Conservation (phyloP, 2,113 vertebrate species). For the Myrmophylax atrothorax region DNA sequence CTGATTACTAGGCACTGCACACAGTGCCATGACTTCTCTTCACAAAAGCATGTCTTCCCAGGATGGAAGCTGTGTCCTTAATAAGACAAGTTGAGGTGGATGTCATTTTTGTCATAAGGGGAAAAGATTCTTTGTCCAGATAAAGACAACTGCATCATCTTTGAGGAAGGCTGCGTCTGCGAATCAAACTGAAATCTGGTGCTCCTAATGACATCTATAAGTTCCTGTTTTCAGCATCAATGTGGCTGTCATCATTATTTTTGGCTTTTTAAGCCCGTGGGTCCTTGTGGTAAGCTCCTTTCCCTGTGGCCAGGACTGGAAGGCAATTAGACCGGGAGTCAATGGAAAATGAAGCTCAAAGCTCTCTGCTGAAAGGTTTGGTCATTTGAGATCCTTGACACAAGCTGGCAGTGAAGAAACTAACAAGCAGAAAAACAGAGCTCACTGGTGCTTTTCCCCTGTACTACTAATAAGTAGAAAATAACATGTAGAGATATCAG, state of each 20-base stretch:
- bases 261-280: not conserved
- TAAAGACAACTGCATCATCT: not conserved
- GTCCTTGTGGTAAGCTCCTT: not conserved
- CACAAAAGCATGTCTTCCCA: not conserved
- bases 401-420: not conserved
- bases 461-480: not conserved
- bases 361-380: not conserved
- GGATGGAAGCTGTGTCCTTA: not conserved
- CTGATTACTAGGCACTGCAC: not conserved
- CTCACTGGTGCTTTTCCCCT: not conserved
- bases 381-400: not conserved
- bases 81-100: not conserved
- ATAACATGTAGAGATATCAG: not conserved
- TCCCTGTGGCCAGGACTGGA: not conserved
- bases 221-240: not conserved
- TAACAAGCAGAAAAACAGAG: not conserved
- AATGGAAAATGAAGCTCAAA: not conserved
- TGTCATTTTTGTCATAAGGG: not conserved
- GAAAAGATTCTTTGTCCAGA: constrained; percentile 25
- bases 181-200: not conserved
- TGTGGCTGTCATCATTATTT: not conserved
- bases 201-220: not conserved
- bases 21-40: not conserved
- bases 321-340: constrained; percentile 22
- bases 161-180: not conserved